Evolutionary conservation across 1,140 invertebrate species (phyloP), one percentile per base, ranked within the genome.

Genomic region (Sarcophaga bullata): DNA sequence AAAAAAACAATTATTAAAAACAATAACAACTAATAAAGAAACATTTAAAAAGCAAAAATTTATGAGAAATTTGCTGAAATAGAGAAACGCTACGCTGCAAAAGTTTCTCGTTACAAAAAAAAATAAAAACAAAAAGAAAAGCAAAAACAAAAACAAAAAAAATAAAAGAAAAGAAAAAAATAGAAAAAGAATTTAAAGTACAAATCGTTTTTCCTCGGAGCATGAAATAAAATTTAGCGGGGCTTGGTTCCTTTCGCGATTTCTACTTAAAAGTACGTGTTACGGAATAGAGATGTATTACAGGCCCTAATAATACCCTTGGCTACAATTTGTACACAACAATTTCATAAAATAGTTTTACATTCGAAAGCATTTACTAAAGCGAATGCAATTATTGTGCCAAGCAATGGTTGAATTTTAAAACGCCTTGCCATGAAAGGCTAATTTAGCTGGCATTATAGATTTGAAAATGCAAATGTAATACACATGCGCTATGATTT

Each of bases 21-120:
- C n/a, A 68, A 68, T 25, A 68, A 68, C 62, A 68, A 68, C 62
- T 68, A 68, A 68, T 68, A 68, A 68, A 68, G 62, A 68, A 68
- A 68, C 62, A 68, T 68, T 68, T 68, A 9, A 68, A 52, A 52
- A n/a, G n/a, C n/a, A n/a, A 37, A 37, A 52, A 52, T 52, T 9
- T 13, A 52, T 25, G 62, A 68, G 62, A 68, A 68, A 68, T 37
- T 37, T 37, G 4, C 25, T 37, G 25, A 37, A 37, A 37, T 19
- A 68, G 19, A 58, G 25, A 4, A 58, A 6, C 54, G 54, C 62
- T 19, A 6, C 54, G 54, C 62, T 19, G 19, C n/a, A 68, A 68
- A 68, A 68, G 62, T 68, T 68, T 68, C 25, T 68, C 7, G n/a
- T 68, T 19, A 68, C 3, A 68, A 68, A 68, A 68, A n/a, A 58